A percentile compares a stretch with the other conserved stretches of the same genome.
phyloP scores from a whole-genome alignment of 1,140 invertebrate species.

The Camponotus floridanus region DNA sequence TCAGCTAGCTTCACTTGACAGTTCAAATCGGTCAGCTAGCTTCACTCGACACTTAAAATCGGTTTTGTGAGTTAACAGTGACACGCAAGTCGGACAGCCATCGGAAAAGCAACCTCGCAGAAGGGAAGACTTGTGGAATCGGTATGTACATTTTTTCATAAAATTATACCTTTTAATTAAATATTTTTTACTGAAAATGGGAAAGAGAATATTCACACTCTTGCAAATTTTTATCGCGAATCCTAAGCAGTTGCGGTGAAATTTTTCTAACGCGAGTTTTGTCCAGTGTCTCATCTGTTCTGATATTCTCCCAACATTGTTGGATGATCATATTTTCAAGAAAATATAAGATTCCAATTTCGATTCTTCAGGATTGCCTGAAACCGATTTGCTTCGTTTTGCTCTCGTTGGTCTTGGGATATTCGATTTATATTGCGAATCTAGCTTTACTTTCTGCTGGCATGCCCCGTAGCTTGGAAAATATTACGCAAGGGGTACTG shows the following conservation, averaged over 20 bases:
- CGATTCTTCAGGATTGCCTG: slow-evolving; percentile 58
- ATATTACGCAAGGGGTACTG: slow-evolving; percentile 28
- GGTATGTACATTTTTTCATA: no score
- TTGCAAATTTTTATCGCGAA: slow-evolving; percentile 7
- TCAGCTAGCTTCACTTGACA: no score
- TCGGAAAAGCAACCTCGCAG: no score
- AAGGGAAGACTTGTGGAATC: no score
- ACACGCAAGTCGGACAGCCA: no score
- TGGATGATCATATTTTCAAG: slow-evolving; percentile 60
- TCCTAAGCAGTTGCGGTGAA: background rate
- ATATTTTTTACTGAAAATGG: background rate
- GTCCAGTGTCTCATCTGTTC: slow-evolving; percentile 17
- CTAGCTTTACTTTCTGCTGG: slow-evolving; percentile 46
- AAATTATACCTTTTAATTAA: background rate
- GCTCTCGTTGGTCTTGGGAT: slow-evolving; percentile 43
- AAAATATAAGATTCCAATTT: slow-evolving; percentile 60
- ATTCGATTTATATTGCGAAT: slow-evolving; percentile 63
- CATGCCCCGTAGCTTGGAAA: slow-evolving; percentile 14
- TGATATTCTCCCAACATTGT: slow-evolving; percentile 26
- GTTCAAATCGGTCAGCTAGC: no score
- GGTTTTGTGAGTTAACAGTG: no score
- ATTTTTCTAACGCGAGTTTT: slow-evolving; percentile 16
- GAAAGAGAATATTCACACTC: background rate
- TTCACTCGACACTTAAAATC: no score
- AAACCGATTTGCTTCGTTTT: slow-evolving; percentile 53